Base-by-base conservation (phyloP, 92 coral and sea anemone species). In the Parazoanthus swiftii region DNA sequence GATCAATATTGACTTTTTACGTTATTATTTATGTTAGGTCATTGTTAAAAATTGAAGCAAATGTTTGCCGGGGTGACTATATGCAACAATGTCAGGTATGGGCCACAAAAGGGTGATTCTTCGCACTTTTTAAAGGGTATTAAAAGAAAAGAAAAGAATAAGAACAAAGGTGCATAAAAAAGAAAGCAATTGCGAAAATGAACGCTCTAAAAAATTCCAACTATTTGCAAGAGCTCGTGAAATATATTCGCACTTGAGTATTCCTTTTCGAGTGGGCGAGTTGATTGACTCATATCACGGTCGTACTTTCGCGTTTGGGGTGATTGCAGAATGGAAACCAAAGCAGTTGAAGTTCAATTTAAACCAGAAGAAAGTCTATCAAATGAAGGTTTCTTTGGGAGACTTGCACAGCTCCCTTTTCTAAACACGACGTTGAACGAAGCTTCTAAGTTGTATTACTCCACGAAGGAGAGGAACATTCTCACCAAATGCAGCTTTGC, bases 401-500 rank as follows among this genome's bases (percentile, higher is more conserved):
- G 42, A 8, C 66, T 84, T 33, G 10, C 3, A 9, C 78, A 70
- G 66, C 87, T 84, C 68, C 87, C 87, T 20, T 18, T 84, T 0
- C n/a, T 84, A 21, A 70, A 84, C 43, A 44, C 51, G 14, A 73
- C 68, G 8, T 15, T 84, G 26, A 44, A 33, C 51, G 66, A 48
- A 14, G 79, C 54, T 48, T 70, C 65, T 25, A 29, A 29, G 21
- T 16, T 68, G 43, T 84, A 84, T 21, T 66, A 18, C 36, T 71
- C 65, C 42, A 21, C 46, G 23, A 44, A 66, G 43, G 87, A 84
- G 11, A 48, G 78, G 75, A 84, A 71, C 72, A 1, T 84, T 48
- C 46, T 84, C 42, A 84, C 87, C 13, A 71, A 84, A 71, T 70
- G 79, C 26, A 33, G 68, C 66, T 84, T 84, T 51, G 11, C 16